Base-by-base conservation (phyloP, 2,888 invertebrate genomes). In the Capitulum mitella region DNA sequence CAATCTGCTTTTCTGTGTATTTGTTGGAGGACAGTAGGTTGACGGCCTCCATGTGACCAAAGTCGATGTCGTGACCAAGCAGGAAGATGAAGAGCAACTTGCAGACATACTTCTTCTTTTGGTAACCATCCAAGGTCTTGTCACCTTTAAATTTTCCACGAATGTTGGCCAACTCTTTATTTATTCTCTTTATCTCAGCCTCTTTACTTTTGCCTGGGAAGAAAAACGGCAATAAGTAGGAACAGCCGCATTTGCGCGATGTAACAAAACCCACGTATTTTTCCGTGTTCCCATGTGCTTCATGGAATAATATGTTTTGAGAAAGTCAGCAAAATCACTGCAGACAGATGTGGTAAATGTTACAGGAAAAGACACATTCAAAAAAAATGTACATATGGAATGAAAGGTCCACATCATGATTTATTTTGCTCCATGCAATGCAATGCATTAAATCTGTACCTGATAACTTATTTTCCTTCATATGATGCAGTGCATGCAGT, bases 31-130 rank as follows among this genome's bases (percentile, higher is more conserved):
- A 98, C 80, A 99, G 90, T 83, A 99, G 89, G 87, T 99, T 99
- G 83, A 99, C 99, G 78, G 99, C 99, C 88, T 99, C 99, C 98
- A 99, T 99, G 88, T 99, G 98, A 82, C 99, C 99, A 87, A 99
- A 99, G 88, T 99, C 99, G 86, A 99, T 99, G 88, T 99, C 99
- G 88, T 99, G 98, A 82, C 99, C 99, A 84, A 99, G 91, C 82
- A 99, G 89, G 88, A 99, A 99, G 86, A 99, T 99, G 89, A 99
- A 99, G 82, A 99, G 89, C 83, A 99, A 89, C 88, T 99, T 99
- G 89, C 99, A 99, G 81, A 99, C 99, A 90, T 99, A 99, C 89
- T 99, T 99, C 89, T 99, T 99, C 91, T 99, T 99, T 86, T 99
- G 98, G 88, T 99, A 99, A 64, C 99, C 99, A 89, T 99, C 99